A percentile compares a stretch with the other conserved stretches of the same genome.
phyloP scores from a whole-genome alignment of 2,113 vertebrate species.

The Glaucidium brasilianum region DNA sequence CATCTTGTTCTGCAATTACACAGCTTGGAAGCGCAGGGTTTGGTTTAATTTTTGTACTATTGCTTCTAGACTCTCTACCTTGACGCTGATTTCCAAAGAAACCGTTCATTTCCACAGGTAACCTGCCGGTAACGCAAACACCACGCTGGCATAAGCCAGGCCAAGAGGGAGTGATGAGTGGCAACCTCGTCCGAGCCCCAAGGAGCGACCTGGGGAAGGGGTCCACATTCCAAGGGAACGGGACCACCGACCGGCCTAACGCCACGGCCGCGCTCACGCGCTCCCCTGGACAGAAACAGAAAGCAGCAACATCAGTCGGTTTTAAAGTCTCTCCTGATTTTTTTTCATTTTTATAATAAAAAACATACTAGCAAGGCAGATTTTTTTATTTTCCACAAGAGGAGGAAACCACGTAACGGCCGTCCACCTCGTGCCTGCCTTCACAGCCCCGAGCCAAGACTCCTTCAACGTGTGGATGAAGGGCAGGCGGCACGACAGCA shows the following conservation, averaged over 20 bases:
- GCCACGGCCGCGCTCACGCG: accelerated
- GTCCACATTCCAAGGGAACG: no score
- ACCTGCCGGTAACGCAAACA: not conserved
- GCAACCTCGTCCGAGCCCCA: not conserved
- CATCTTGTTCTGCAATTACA: not conserved
- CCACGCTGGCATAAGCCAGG: not conserved
- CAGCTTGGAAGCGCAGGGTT: not conserved
- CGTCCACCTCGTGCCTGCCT: not conserved
- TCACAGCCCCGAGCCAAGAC: not conserved
- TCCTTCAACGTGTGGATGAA: accelerated
- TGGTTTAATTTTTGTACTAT: not conserved
- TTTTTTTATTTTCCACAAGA: not conserved
- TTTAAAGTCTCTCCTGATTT: not conserved
- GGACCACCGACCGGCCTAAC: not conserved
- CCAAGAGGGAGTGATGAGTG: not conserved
- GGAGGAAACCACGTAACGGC: accelerated
- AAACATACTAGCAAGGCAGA: no score
- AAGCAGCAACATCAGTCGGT: no score
- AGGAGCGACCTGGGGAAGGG: not conserved
- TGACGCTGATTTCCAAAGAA: not conserved
- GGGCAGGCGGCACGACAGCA: not conserved
- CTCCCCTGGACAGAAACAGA: no score
- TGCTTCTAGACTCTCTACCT: not conserved
- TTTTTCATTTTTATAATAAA: not conserved
- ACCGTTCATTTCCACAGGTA: not conserved